These are phyloP conservation scores for Gephyroberyx darwinii DNA, from an alignment of 2,797 vertebrate genomes.

Conservation along the genomic window DNA sequence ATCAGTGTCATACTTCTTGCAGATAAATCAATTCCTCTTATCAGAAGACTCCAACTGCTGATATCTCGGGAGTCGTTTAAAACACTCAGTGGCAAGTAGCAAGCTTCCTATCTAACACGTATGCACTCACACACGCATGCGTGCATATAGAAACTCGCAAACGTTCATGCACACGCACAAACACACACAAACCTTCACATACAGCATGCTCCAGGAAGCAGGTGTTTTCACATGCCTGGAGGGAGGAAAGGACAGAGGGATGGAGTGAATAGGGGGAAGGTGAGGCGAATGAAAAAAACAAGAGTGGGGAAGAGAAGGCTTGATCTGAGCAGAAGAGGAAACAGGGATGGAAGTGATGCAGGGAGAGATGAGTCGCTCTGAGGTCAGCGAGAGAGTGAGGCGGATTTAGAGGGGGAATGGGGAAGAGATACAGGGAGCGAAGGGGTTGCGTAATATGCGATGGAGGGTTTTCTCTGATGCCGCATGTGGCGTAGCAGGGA, in stretches of 20 bases:
- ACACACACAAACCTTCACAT: slow-evolving; percentile 17
- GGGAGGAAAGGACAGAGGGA: slow-evolving; percentile 29
- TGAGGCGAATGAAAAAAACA: slow-evolving; percentile 24
- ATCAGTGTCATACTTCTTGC: slow-evolving; percentile 19
- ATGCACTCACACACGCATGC: slow-evolving; percentile 18
- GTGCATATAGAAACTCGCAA: slow-evolving; percentile 16
- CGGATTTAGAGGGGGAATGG: slow-evolving; percentile 15
- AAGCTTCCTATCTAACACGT: slow-evolving; percentile 32
- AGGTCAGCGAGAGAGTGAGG: slow-evolving; percentile 46
- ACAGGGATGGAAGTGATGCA: slow-evolving; percentile 32
- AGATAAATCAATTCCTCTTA: slow-evolving; percentile 46
- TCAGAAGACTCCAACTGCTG: slow-evolving; percentile 44
- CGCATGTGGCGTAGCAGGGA: slow-evolving; percentile 62
- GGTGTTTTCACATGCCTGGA: slow-evolving; percentile 65
- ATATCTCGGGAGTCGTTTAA: slow-evolving; percentile 4
- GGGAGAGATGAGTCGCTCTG: slow-evolving; percentile 35
- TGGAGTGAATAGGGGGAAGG: slow-evolving; percentile 5
- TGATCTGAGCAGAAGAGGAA: slow-evolving; percentile 38
- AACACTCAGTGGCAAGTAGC: slow-evolving; percentile 33
- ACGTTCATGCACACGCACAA: not conserved
- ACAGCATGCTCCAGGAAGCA: slow-evolving; percentile 51
- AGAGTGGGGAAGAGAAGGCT: slow-evolving; percentile 17
- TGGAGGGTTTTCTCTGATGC: slow-evolving; percentile 63
- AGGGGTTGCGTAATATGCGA: slow-evolving; percentile 70
- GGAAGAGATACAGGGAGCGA: slow-evolving; percentile 34